These are phyloP conservation scores for Indri indri DNA, from an alignment of 2,113 vertebrate genomes.

Conservation along the genomic window DNA sequence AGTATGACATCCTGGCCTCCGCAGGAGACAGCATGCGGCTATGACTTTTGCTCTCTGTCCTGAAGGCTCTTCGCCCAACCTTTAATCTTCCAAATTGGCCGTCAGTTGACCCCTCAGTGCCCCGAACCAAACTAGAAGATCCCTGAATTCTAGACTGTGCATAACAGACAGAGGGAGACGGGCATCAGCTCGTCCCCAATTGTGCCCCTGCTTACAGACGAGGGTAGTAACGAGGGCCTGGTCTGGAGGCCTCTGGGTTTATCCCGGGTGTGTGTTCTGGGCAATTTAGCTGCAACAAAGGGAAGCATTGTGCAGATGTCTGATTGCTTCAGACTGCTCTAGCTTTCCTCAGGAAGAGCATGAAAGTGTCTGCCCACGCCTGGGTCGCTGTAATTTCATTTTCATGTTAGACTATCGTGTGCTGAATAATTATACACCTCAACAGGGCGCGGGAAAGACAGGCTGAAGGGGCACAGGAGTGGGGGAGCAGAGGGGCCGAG, in stretches of 20 bases:
- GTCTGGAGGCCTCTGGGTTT: background rate
- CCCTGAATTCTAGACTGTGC: background rate
- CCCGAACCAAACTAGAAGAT: background rate
- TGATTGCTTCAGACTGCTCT: background rate
- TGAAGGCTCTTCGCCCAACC: background rate
- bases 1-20: background rate
- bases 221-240: background rate
- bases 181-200: background rate
- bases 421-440: slow-evolving; percentile 41
- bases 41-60: background rate
- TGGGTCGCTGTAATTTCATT: slow-evolving; percentile 46
- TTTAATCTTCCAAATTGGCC: background rate
- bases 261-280: background rate
- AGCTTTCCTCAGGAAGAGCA: background rate
- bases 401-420: slow-evolving; percentile 34
- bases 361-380: slow-evolving; percentile 11
- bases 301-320: background rate
- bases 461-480: background rate
- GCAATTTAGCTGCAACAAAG: slow-evolving; percentile 40
- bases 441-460: background rate
- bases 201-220: background rate
- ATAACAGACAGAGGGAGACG: background rate
- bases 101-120: background rate
- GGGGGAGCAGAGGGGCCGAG: background rate
- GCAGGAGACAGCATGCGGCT: background rate